Conservation (phyloP, 2,888 invertebrate species). For the Coenonympha arcania region DNA sequence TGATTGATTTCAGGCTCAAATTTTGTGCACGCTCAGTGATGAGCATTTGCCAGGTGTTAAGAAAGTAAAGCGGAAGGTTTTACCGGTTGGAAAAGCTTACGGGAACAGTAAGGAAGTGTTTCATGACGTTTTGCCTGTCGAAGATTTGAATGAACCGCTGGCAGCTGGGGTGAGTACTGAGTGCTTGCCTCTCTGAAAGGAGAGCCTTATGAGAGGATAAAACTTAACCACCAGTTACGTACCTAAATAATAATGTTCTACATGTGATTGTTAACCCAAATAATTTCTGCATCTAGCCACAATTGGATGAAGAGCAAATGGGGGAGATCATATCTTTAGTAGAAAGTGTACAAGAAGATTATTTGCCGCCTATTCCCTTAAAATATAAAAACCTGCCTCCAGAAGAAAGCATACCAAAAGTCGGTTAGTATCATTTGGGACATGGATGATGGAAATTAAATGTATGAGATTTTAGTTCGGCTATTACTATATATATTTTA, state of each 20-base stretch:
- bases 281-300: constrained; percentile 28
- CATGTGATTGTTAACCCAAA: too few relatives aligned
- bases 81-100: constrained; percentile 40
- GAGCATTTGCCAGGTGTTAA: constrained; percentile 45
- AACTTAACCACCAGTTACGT: too few relatives aligned
- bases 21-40: constrained; percentile 59
- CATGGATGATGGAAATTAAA: not conserved
- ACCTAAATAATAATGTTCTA: too few relatives aligned
- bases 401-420: constrained; percentile 41
- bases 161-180: constrained; percentile 30
- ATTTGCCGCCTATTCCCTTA: constrained; percentile 55
- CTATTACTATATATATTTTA: too few relatives aligned
- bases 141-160: constrained; percentile 32
- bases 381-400: constrained; percentile 47
- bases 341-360: constrained; percentile 67
- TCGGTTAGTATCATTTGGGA: constrained; percentile 37
- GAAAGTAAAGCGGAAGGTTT: constrained; percentile 38
- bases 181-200: too few relatives aligned
- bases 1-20: constrained; percentile 40
- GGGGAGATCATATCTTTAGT: constrained; percentile 65
- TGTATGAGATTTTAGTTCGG: too few relatives aligned
- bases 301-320: constrained; percentile 59
- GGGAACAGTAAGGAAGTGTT: constrained; percentile 49
- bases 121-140: constrained; percentile 46
- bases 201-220: too few relatives aligned